These are phyloP conservation scores for Halichondria panicea DNA, from an alignment of 37 sponge, comb jelly and placozoan genomes.

Conservation along the genomic window DNA sequence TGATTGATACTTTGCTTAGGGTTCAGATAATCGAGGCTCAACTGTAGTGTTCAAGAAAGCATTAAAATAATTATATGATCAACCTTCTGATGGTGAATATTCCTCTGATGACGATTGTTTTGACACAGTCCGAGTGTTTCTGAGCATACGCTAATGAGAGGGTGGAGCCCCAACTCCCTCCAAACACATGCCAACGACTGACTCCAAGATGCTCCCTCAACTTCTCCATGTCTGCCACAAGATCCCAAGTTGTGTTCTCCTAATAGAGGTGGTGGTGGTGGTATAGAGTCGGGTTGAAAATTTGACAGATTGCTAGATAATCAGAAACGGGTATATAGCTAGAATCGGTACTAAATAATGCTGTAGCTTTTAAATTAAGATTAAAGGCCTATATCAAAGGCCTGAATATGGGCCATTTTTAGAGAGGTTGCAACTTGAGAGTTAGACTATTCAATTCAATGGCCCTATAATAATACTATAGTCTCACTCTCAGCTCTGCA, in stretches of 20 bases:
- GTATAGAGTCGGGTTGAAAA: too few species aligned
- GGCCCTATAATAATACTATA: too few species aligned
- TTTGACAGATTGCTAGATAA: too few species aligned
- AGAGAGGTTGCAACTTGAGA: too few species aligned
- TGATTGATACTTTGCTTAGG: too few species aligned
- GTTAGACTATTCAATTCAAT: too few species aligned
- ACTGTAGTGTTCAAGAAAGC: too few species aligned
- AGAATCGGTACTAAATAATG: too few species aligned
- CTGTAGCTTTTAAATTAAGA: neutral
- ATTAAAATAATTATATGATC: neutral
- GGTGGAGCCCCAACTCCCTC: constrained; percentile 81
- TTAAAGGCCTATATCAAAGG: too few species aligned
- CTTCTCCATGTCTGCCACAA: constrained; percentile 64
- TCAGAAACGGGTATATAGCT: too few species aligned
- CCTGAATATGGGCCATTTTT: too few species aligned
- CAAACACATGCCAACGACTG: constrained; percentile 63
- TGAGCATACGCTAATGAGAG: constrained; percentile 57
- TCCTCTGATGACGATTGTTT: constrained; percentile 57
- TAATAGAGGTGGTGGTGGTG: constrained; percentile 3
- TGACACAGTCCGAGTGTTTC: constrained; percentile 53
- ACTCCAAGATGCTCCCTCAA: constrained; percentile 52
- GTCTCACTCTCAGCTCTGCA: constrained; percentile 63
- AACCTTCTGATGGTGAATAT: constrained; percentile 66
- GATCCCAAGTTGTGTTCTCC: constrained; percentile 78
- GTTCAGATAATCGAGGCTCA: too few species aligned